Evolutionary conservation across 2,888 invertebrate species (phyloP).

Genomic region (Lithophane leautieri): DNA sequence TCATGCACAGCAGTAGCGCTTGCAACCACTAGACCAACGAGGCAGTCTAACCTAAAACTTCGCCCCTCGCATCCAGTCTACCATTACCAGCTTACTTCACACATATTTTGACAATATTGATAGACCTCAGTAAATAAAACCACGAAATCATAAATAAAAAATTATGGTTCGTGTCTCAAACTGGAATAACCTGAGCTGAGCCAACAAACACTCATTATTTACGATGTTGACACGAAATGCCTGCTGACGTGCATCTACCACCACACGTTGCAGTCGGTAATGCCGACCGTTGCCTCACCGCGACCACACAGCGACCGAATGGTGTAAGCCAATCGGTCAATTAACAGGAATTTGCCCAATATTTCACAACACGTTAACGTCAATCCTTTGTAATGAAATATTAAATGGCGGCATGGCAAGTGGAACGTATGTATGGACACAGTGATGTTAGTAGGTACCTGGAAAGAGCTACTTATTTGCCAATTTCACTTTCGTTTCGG

Average conservation of each 20-base stretch:
- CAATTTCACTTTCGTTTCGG: slow-evolving; percentile 13
- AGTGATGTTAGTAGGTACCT: slow-evolving; percentile 32
- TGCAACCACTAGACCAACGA: no score
- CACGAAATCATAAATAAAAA: slow-evolving; percentile 2
- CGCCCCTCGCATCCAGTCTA: not conserved
- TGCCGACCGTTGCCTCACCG: slow-evolving; percentile 50
- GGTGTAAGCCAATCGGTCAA: slow-evolving; percentile 66
- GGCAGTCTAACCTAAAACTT: no score
- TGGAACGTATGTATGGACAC: slow-evolving; percentile 63
- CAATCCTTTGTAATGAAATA: slow-evolving; percentile 65
- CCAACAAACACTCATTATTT: slow-evolving; percentile 25
- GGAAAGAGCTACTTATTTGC: slow-evolving; percentile 25
- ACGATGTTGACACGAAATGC: slow-evolving; percentile 47
- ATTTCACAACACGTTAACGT: slow-evolving; percentile 60
- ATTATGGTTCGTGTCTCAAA: slow-evolving; percentile 18
- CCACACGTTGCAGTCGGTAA: slow-evolving; percentile 44
- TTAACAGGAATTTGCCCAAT: slow-evolving; percentile 67
- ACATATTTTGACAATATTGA: not conserved
- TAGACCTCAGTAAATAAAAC: not conserved
- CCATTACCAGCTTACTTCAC: not conserved
- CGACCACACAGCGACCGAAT: slow-evolving; percentile 51
- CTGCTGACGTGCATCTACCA: slow-evolving; percentile 44
- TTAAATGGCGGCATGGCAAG: slow-evolving; percentile 50
- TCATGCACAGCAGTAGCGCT: no score
- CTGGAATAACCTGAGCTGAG: slow-evolving; percentile 1